Base-by-base conservation (phyloP, 2,888 invertebrate species). In the Ectemnius lituratus region DNA sequence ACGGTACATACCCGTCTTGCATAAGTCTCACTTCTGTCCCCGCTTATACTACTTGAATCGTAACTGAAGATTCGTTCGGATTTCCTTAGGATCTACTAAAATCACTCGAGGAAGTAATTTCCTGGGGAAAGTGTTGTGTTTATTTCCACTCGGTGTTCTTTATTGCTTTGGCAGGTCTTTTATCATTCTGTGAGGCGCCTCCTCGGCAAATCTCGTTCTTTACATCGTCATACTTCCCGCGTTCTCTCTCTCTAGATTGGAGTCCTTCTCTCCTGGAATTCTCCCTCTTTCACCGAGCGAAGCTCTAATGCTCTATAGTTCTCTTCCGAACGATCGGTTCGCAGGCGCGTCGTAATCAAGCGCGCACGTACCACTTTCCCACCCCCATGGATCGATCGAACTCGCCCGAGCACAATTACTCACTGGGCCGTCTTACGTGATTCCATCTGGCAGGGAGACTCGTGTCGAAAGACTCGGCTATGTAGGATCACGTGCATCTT, bases 291-390 rank as follows among this genome's bases (percentile, higher is more conserved):
- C 58, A 20, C 11, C 52, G 52, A 49, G 13, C 37, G 8, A 6
- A 1, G 37, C 63, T 16, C 46, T 47, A 16, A 11, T 57, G 57
- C 69, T 77, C 78, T 70, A 79, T 81, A 76, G 73, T 76, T 82
- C 73, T 76, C 72, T 84, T 83, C 81, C 76, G 70, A 74, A 63
- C 71, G 83, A 84, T 81, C 83, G 79, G 58, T 56, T 78, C 62
- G 56, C 60, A 79, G 80, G 72, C 66, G 71, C 75, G 72, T 67
- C 68, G 80, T 78, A 82, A 85, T 84, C 82, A 82, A 70, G 70
- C 74, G 73, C 70, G 76, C 78, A 77, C 78, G 71, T 79, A 79
- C 64, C 5, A 70, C 68, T 60, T 67, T 49, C 73, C 57, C n/a
- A n/a, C 58, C 68, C 67, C 60, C 45, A 62, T 67, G 64, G 45